Base-by-base conservation (phyloP, 2,113 vertebrate species). In the Carassius gibelio region DNA sequence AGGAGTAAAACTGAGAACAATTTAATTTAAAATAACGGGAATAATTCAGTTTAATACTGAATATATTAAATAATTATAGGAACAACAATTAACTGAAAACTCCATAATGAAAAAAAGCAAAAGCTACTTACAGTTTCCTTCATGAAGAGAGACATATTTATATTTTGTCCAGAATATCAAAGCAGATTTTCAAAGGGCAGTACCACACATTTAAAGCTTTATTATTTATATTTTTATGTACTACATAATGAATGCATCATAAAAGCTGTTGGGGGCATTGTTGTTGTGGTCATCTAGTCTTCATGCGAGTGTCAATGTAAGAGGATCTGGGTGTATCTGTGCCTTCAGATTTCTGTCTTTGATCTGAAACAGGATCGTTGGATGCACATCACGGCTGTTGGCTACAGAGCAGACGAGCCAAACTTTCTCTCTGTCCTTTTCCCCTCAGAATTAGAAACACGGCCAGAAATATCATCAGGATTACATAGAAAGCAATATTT, bases 231-330 rank as follows among this genome's bases (percentile, higher is more conserved):
- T 34, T 34, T 68, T 15, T 48, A 50, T 50, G 34, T 5, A 11
- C 76, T 79, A 19, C 17, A 59, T 59, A 13, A 78, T 78, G 75
- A 59, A 77, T 11, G 75, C 13, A 34, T 76, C 15, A 30, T 76
- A 34, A 77, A 21, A 26, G 45, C 17, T 34, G n/a, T 68, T 2
- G 23, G 13, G 74, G 66, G 74, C 42, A 48, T 75, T 83, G 45
- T 9, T 34, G n/a, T 48, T 2, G 23, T 5, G 77, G 68, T 86
- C 86, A 83, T 83, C 84, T 64, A 38, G 78, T 87, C 88, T 85
- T 91, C 62, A 90, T 86, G 78, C 81, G 19, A 21, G 48, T 50
- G 76, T 88, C 85, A 78, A 89, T 87, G 89, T 88, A 90, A 90
- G 81, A 77, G 66, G 83, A 88, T 82, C 69, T 86, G 88, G 85